Conservation (phyloP, 2,113 vertebrate genomes). For the Meriones unguiculatus region DNA sequence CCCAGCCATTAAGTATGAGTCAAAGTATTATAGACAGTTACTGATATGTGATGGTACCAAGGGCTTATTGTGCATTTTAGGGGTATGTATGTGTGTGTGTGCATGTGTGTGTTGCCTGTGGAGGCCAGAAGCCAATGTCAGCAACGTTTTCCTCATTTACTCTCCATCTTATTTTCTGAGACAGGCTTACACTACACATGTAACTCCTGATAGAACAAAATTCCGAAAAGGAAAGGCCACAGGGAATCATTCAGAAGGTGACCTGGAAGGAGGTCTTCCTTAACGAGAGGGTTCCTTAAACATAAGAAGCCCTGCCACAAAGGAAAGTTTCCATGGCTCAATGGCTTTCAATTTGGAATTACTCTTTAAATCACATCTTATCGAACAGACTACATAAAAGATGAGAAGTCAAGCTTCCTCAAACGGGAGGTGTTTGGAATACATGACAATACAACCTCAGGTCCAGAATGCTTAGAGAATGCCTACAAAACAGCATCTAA, state of each 20-base stretch:
- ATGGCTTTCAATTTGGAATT: background rate
- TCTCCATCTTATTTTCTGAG: background rate
- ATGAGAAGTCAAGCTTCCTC: background rate
- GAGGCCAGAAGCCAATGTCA: background rate
- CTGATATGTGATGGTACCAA: background rate
- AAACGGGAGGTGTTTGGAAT: background rate
- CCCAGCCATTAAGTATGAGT: background rate
- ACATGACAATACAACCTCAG: background rate
- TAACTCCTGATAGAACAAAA: slow-evolving; percentile 26
- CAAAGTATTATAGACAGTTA: background rate
- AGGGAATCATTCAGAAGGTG: background rate
- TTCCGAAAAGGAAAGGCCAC: background rate
- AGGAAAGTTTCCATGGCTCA: background rate
- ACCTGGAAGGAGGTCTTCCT: background rate
- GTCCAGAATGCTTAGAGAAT: background rate
- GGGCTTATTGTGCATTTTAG: background rate
- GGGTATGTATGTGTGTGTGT: background rate
- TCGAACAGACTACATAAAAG: background rate
- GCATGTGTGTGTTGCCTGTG: background rate
- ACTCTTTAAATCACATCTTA: slow-evolving; percentile 15
- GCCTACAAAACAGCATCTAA: background rate
- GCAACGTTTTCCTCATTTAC: background rate
- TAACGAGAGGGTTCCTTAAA: background rate
- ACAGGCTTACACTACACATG: background rate
- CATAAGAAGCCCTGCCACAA: background rate